Evolutionary conservation across 2,888 invertebrate species (phyloP), one percentile per base, ranked within the genome.

Genomic region (Caenorhabditis sp.): DNA sequence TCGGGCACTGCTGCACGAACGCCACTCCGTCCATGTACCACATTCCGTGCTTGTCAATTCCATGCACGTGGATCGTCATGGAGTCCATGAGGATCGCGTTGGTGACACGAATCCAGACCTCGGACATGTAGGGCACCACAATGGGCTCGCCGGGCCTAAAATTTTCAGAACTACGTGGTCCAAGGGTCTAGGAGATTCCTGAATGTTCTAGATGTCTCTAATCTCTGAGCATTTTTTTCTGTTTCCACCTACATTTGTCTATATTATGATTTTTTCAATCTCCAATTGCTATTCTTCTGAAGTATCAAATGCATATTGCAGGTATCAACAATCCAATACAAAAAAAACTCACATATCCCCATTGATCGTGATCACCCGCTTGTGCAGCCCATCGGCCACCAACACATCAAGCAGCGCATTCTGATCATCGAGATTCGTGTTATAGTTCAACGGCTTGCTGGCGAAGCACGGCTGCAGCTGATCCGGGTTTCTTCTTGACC

Each of bases 21-120:
- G 90, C 87, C 12, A 90, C 90, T 6, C 90, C 90, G 64, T 90
- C 90, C 59, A 85, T 89, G 82, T 79, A 90, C 91, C 91, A 91
- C 79, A 90, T 76, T 56, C 80, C 79, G 28, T 86, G 80, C 66
- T 91, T 91, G 76, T 91, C 90, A 44, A 91, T 80, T 31, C 91
- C 91, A 51, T 91, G 91, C 8, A 91, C 82, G 56, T 91, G 91
- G 10, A 91, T 74, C 6, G 90, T 90, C 28, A 90, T 64, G 0
- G 88, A 85, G 64, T 91, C 90, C 56, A 87, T 76, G 16, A 88
- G 72, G 19, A 91, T 64, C 19, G 77, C 80, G 75, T 91, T 91
- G 16, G 73, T 82, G n/a, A 91, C 89, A n/a, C 87, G 80, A 28
- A 91, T 69, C 58, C 89, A 75, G 16, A 91, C 90, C 79, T 89